Evolutionary conservation across 2,888 invertebrate species (phyloP), one percentile per base, ranked within the genome.

Genomic region (Hirtodrosophila histrioides): DNA sequence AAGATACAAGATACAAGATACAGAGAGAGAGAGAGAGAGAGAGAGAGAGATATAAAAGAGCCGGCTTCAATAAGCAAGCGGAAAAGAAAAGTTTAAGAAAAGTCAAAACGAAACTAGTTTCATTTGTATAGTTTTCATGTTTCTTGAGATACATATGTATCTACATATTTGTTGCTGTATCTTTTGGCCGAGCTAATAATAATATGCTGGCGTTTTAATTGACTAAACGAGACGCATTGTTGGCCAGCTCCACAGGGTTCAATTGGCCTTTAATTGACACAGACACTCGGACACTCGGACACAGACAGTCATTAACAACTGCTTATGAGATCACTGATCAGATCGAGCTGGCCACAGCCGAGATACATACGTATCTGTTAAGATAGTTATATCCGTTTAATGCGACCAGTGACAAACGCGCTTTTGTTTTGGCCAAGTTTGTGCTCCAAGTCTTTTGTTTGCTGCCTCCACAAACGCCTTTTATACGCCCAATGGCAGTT

Each of bases 51-150:
- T 37, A 7, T 17, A 61, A 44, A 23, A 40, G 57, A 61, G 73
- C 63, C 78, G 58, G 60, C 64, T 56, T 40, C 27, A 69, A 49
- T 44, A 41, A 31, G n/a, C 8, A 31, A 69, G 43, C 54, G 39
- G 56, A 53, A 81, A 84, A 66, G 79, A 80, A 80, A 86, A 80
- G 78, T 69, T 53, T 43, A 46, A 72, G 65, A 75, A 78, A 78
- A 72, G 56, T 51, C 36, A 36, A 9, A 64, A 48, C 41, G 46
- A 64, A 81, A 73, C 58, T 51, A 81, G 74, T 77, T 80, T 45
- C 24, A 48, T 69, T 61, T 69, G 31, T 44, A 10, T 64, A 55
- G 51, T 17, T 33, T 27, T 4, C 11, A 27, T 27, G 29, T 41
- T 10, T 24, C 3, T 17, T 36, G 12, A 17, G 17, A 17, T 17